phyloP scores from a whole-genome alignment of 2,888 invertebrate genomes.

The Rhingia rostrata region DNA sequence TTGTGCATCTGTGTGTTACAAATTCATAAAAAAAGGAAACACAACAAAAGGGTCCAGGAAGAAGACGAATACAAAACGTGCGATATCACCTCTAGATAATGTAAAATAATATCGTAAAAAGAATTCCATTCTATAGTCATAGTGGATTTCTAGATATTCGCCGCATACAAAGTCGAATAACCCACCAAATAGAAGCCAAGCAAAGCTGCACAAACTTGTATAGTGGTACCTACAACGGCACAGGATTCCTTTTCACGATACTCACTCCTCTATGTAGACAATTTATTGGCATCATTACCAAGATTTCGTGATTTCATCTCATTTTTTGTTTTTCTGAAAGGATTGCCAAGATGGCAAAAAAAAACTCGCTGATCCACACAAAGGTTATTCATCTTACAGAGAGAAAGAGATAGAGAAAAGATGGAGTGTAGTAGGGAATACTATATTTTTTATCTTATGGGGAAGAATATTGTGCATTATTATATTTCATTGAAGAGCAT shows the following conservation, averaged over 20 bases:
- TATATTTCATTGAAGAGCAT: slow-evolving; percentile 16
- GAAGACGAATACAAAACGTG: slow-evolving; percentile 10
- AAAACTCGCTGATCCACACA: slow-evolving; percentile 1
- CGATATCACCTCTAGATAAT: slow-evolving; percentile 17
- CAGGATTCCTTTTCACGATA: slow-evolving; percentile 1
- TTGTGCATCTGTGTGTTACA: background rate
- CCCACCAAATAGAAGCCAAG: background rate
- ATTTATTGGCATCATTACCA: slow-evolving; percentile 25
- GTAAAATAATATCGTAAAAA: slow-evolving; percentile 14
- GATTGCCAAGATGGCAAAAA: background rate
- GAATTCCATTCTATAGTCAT: slow-evolving; percentile 2
- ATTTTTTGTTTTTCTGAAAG: slow-evolving; percentile 10
- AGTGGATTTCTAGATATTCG: background rate
- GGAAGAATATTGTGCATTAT: slow-evolving; percentile 4
- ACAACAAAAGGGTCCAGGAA: background rate
- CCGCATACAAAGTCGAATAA: background rate
- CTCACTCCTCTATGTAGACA: slow-evolving; percentile 16
- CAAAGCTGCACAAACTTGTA: background rate
- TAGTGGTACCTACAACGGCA: slow-evolving; percentile 9
- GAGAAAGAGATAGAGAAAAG: background rate
- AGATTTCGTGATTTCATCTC: slow-evolving; percentile 24
- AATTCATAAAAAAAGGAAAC: background rate
- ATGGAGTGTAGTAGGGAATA: background rate
- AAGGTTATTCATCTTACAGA: slow-evolving; percentile 3
- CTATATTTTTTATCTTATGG: background rate